A percentile compares a stretch with the other conserved stretches of the same genome.
phyloP scores from a whole-genome alignment of 2,888 invertebrate species.

The Dolichopus griseipennis region DNA sequence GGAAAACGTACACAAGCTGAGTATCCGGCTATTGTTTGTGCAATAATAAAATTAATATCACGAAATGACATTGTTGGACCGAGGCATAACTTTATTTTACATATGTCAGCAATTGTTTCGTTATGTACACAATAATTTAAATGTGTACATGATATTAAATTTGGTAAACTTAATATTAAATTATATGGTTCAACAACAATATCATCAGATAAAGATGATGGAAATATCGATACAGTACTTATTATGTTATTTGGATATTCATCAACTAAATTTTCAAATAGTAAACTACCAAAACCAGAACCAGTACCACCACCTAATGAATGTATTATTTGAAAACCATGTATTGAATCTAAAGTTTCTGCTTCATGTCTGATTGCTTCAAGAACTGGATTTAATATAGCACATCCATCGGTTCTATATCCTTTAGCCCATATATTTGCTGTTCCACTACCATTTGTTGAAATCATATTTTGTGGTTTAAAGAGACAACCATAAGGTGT shows the following conservation, averaged over 20 bases:
- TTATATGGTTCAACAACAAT: conserved; percentile 39
- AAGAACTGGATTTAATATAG: conserved; percentile 33
- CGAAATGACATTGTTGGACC: too few relatives aligned
- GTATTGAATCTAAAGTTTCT: conserved; percentile 38
- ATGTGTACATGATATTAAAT: conserved; percentile 29
- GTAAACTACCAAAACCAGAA: conserved; percentile 64
- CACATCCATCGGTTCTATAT: conserved; percentile 44
- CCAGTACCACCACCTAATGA: conserved; percentile 45
- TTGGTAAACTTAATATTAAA: conserved; percentile 31
- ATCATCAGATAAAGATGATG: conserved; percentile 36
- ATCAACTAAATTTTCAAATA: conserved; percentile 43
- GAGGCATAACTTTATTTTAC: conserved; percentile 55
- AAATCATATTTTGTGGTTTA: too few relatives aligned
- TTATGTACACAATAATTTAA: conserved; percentile 37
- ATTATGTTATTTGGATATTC: conserved; percentile 67
- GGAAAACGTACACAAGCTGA: too few relatives aligned
- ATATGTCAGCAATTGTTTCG: conserved; percentile 65
- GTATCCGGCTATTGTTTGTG: too few relatives aligned
- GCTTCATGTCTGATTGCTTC: conserved; percentile 34
- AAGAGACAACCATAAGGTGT: too few relatives aligned
- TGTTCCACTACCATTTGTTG: conserved; percentile 35
- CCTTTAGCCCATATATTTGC: conserved; percentile 62
- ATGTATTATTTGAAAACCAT: conserved; percentile 62
- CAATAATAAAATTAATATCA: too few relatives aligned
- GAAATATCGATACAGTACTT: conserved; percentile 57